Evolutionary conservation across 2,888 invertebrate species (phyloP), one percentile per base, ranked within the genome.

Genomic region (Lochmaea capreae): DNA sequence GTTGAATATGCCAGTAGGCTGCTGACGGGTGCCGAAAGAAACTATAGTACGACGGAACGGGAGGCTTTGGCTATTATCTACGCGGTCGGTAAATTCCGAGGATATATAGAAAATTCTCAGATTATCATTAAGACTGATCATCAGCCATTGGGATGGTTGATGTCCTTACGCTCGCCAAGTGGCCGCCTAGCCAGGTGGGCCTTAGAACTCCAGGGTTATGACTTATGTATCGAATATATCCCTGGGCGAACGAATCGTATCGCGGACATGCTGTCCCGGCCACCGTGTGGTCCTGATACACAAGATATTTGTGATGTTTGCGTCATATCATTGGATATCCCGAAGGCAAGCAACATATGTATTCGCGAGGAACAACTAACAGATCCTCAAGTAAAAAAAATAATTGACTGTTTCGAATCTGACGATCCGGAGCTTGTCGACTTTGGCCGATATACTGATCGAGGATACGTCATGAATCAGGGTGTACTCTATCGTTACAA

Each of bases 171-270:
- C 18, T 69, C 76, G 2, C 79, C 78, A 8, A 77, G 83, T n/a
- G 87, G 87, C 12, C 73, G 88, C 46, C 75, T 89, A 0, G 85
- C 85, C 18, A 76, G 88, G 54, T 89, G 88, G 89, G 85, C 86
- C 0, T 62, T 89, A 11, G 73, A 79, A 12, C 72, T 89, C 1
- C 86, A 87, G 76, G 75, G 81, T 3, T 88, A 82, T 74, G 81
- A 87, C 46, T 73, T 79, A 1, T 9, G 58, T 16, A 77, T 79
- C 22, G 74, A 68, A 26, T 68, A 68, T n/a, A 26, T 46, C 12
- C 61, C 68, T 2, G 78, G 75, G 42, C 73, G 67, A 59, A 16
- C 18, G 4, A 77, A 79, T 58, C 67, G 71, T 11, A 16, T 79
- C 2, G 78, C 77, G 0, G 77, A 79, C 62, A 71, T 65, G 16